A percentile compares a stretch with the other conserved stretches of the same genome.
Evolutionary conservation across 1,140 invertebrate species (phyloP).

Genomic region (Sarcophaga bullata): DNA sequence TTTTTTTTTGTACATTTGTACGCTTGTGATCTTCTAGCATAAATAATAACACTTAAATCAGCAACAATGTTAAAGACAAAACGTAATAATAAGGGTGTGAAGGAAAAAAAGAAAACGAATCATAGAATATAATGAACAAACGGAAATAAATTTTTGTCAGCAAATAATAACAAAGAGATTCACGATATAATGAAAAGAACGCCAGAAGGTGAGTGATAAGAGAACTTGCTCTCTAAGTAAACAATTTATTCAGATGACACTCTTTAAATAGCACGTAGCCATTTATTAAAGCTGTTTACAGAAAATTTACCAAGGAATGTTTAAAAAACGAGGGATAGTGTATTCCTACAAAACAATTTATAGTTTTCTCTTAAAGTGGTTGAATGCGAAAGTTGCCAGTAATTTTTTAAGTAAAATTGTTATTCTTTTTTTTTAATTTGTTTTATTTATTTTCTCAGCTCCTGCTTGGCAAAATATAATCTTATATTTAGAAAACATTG

Average conservation of each 20-base stretch:
- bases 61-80: background rate
- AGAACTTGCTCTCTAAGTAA: background rate
- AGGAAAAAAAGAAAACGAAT: background rate
- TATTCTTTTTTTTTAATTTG: too few relatives aligned
- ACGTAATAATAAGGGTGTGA: background rate
- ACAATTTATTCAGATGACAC: background rate
- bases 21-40: background rate
- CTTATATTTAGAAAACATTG: too few relatives aligned
- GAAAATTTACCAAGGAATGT: too few relatives aligned
- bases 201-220: background rate
- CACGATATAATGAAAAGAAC: background rate
- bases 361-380: too few relatives aligned
- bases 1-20: background rate
- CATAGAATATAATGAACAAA: slow-evolving; percentile 4
- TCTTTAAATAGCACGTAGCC: background rate
- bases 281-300: background rate
- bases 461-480: too few relatives aligned
- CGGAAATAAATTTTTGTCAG: slow-evolving; percentile 10
- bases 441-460: too few relatives aligned
- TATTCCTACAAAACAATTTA: too few relatives aligned
- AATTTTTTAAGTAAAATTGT: too few relatives aligned
- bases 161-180: background rate
- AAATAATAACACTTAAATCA: background rate
- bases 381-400: too few relatives aligned
- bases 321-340: too few relatives aligned